Base-by-base conservation (phyloP, 2,888 invertebrate species). In the Carpatolechia fugitivella region DNA sequence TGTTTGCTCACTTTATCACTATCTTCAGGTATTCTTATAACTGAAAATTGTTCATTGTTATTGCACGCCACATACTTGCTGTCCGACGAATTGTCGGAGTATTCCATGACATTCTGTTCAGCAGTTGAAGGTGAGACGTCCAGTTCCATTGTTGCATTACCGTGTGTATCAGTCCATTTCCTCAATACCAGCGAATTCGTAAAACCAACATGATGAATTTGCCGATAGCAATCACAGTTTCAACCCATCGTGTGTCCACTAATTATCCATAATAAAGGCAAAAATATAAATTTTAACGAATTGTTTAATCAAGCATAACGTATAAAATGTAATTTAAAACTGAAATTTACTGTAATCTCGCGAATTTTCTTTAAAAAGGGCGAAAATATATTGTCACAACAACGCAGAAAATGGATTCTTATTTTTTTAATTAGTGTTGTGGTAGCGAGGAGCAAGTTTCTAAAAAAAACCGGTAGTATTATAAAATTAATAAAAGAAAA, bases 1-100 rank as follows among this genome's bases (percentile, higher is more conserved):
- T 95, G 95, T 81, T 95, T 95, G 80, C 94, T 94, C 70, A 94
- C 93, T 68, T 92, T 94, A 58, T 85, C 87, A 61, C 78, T 77
- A 71, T 87, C 86, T 70, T 87, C 87, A 54, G 89, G 84, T 70
- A 90, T 87, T 60, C 87, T 81, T 70, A 87, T 85, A 60, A 88
- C 81, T 35, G 86, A 82, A 64, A 83, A 88, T 60, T 87, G 81
- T 59, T 89, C 90, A 65, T 81, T 86, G 66, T 79, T 82, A 60
- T 78, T 84, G 68, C 81, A 79, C 57, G 82, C 61, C 60, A 78
- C 63, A 63, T 82, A 88, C 77, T 86, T 89, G 65, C 71, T 78
- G 55, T 88, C 86, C 47, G 82, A 77, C 13, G 83, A 78, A 68
- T 77, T 82, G 61, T 84, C 86, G 20, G 85, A 77, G 71, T 79